A percentile compares a stretch with the other conserved stretches of the same genome.
Conservation (phyloP, 2,888 invertebrate genomes). For the Psylliodes chrysocephalus region DNA sequence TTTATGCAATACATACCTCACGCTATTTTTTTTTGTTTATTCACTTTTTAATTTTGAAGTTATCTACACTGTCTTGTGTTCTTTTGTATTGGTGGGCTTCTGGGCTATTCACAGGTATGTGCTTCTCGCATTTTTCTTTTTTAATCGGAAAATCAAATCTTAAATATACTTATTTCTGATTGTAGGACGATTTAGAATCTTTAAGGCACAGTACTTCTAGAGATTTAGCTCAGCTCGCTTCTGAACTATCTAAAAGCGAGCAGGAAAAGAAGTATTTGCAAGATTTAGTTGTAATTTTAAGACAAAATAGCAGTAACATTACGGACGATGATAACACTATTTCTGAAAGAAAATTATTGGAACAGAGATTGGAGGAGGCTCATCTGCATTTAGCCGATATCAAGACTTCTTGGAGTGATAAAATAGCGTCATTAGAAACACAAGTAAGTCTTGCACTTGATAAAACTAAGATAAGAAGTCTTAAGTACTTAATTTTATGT, state of each 20-base stretch:
- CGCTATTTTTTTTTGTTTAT: slow-evolving; percentile 22
- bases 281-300: slow-evolving; percentile 71
- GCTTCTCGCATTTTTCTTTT: slow-evolving; percentile 53
- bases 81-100: slow-evolving; percentile 57
- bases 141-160: background rate
- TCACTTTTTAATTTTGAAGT: slow-evolving; percentile 21
- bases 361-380: slow-evolving; percentile 84
- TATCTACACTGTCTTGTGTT: slow-evolving; percentile 33
- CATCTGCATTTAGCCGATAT: slow-evolving; percentile 89
- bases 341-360: slow-evolving; percentile 75
- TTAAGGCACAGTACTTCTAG: slow-evolving; percentile 78
- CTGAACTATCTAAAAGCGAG: slow-evolving; percentile 77
- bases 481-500: too few species aligned
- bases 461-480: too few species aligned
- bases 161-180: slow-evolving; percentile 34
- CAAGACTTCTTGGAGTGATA: slow-evolving; percentile 92
- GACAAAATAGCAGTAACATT: slow-evolving; percentile 62
- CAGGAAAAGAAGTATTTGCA: slow-evolving; percentile 79
- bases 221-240: slow-evolving; percentile 75
- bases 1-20: background rate
- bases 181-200: slow-evolving; percentile 83
- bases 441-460: slow-evolving; percentile 73
- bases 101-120: slow-evolving; percentile 62
- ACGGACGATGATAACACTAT: slow-evolving; percentile 68
- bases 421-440: slow-evolving; percentile 88